Percentiles rank a stretch among this genome's conserved stretches.
Conservation (phyloP, 2,888 invertebrate species). For the Eristalis arbustorum region DNA sequence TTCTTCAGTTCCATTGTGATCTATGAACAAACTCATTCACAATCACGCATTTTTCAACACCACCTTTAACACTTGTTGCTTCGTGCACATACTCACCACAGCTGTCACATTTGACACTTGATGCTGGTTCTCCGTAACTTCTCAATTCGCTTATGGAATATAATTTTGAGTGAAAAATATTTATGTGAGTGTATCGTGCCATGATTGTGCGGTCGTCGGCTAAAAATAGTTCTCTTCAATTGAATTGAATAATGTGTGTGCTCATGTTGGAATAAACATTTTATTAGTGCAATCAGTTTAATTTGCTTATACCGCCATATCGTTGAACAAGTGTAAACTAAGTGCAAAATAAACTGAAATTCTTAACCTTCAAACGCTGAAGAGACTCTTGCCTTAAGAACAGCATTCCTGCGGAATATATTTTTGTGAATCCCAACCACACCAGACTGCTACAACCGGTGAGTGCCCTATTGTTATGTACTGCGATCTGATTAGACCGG, state of each 20-base stretch:
- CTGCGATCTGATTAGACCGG: background rate
- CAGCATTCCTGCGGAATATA: background rate
- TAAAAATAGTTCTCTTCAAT: constrained; percentile 29
- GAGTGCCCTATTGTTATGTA: background rate
- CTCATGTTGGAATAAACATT: background rate
- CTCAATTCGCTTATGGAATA: background rate
- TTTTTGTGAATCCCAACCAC: background rate
- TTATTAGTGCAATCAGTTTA: constrained; percentile 14
- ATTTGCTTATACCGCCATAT: background rate
- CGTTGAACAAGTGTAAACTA: background rate
- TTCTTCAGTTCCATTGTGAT: background rate
- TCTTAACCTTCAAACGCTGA: background rate
- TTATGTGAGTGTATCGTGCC: background rate
- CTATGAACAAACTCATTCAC: background rate
- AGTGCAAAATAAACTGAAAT: background rate
- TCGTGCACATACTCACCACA: constrained; percentile 2
- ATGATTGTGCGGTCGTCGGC: constrained; percentile 11
- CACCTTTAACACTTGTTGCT: constrained; percentile 26
- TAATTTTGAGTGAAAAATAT: background rate
- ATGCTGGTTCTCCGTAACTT: background rate
- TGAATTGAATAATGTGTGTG: constrained; percentile 32
- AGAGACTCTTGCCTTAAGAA: background rate
- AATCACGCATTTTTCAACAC: background rate
- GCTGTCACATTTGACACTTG: constrained; percentile 31
- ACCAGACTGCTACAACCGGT: background rate